A percentile compares a stretch with the other conserved stretches of the same genome.
Evolutionary conservation across 2,888 invertebrate genomes (phyloP).

Genomic region (Heteropelma amictum): DNA sequence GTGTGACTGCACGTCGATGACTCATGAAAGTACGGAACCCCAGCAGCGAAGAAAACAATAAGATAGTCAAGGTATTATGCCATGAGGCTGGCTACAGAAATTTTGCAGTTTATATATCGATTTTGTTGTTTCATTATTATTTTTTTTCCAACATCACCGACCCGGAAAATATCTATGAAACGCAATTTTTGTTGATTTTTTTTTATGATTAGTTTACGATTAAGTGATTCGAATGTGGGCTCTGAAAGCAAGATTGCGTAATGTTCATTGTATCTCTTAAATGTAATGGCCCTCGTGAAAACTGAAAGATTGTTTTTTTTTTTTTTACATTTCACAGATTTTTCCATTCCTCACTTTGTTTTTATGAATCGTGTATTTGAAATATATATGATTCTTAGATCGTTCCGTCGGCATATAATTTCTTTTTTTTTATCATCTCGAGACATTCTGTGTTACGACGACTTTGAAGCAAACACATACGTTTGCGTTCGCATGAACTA

Average conservation of each 20-base stretch:
- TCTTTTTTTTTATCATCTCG: constrained; percentile 38
- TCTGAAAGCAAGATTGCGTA: constrained; percentile 46
- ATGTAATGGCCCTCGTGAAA: neutral
- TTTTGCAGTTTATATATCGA: constrained; percentile 44
- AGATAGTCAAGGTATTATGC: constrained; percentile 38
- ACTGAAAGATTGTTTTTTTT: constrained; percentile 13
- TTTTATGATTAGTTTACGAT: constrained; percentile 53
- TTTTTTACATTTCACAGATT: too few relatives aligned
- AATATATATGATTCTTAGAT: constrained; percentile 25
- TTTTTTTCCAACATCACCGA: constrained; percentile 11
- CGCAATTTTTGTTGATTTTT: constrained; percentile 52
- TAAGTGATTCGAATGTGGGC: constrained; percentile 59
- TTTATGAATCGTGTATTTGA: too few relatives aligned
- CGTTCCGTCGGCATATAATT: constrained; percentile 20
- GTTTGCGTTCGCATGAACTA: constrained; percentile 60
- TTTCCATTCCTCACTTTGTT: too few relatives aligned
- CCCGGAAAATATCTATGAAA: constrained; percentile 47
- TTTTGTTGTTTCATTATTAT: constrained; percentile 13
- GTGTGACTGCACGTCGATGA: neutral
- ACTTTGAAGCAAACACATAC: constrained; percentile 31
- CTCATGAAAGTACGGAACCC: constrained; percentile 2
- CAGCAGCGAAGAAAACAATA: constrained; percentile 31
- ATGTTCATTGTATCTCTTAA: too few relatives aligned
- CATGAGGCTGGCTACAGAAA: constrained; percentile 37
- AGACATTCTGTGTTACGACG: constrained; percentile 46